A percentile compares a stretch with the other conserved stretches of the same genome.
Conservation (phyloP, 2,797 vertebrate genomes). For the Urocyon cinereoargenteus region DNA sequence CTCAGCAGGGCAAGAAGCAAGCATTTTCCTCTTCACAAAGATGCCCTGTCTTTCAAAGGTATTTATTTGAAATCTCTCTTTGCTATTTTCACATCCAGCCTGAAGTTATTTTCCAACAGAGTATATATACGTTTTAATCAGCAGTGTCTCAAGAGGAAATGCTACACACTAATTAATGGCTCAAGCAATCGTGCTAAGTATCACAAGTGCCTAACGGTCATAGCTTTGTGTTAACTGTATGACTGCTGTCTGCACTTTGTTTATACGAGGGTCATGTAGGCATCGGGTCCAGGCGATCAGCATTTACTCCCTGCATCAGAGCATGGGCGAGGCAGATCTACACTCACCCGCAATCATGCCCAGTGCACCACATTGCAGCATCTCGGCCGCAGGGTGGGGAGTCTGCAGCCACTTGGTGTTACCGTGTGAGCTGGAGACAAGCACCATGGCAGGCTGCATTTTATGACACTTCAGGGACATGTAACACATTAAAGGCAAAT, state of each 20-base stretch:
- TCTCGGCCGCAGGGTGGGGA: constrained; percentile 56
- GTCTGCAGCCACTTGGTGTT: constrained; percentile 6
- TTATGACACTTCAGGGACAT: constrained; percentile 18
- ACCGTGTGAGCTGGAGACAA: neutral
- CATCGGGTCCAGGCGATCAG: constrained; percentile 67
- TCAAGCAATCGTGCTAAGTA: constrained; percentile 69
- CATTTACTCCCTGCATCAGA: constrained; percentile 44
- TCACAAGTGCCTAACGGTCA: constrained; percentile 61
- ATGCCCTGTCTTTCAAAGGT: constrained; percentile 41
- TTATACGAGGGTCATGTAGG: constrained; percentile 52
- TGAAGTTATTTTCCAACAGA: constrained; percentile 73
- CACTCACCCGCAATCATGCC: neutral
- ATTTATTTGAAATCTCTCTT: constrained; percentile 71
- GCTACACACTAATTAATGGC: constrained; percentile 82
- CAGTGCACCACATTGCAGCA: constrained; percentile 76
- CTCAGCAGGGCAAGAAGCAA: neutral
- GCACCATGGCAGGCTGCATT: neutral
- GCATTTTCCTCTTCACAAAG: neutral
- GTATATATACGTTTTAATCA: constrained; percentile 79
- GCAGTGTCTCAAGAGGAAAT: constrained; percentile 81
- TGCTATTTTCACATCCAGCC: constrained; percentile 62
- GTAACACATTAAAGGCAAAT: constrained; percentile 42
- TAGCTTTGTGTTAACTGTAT: constrained; percentile 66
- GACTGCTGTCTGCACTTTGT: neutral
- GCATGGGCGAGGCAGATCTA: neutral